Conservation (phyloP, 2,113 vertebrate species). For the Anser cygnoides region DNA sequence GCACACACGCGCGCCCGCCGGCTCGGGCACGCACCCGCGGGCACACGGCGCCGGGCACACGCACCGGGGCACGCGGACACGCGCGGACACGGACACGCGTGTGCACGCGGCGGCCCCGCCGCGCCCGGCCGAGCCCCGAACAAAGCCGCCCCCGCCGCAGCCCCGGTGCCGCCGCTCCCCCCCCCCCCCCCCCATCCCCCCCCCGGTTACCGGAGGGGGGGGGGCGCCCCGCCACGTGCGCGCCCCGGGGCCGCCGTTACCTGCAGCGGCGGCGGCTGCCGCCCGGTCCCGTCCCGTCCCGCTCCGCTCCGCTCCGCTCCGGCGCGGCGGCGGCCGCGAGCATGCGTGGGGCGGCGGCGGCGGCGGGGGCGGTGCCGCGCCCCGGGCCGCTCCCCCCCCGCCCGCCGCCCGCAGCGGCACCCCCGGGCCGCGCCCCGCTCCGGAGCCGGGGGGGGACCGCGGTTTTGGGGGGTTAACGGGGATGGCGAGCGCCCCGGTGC, state of each 20-base stretch:
- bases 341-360: slow-evolving; percentile 28
- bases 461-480: neutral
- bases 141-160: neutral
- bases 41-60: neutral
- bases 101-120: too few species aligned
- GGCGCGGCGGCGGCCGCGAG: slow-evolving; percentile 7
- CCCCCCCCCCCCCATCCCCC: too few species aligned
- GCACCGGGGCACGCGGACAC: neutral
- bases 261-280: neutral
- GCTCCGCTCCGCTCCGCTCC: neutral
- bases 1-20: neutral
- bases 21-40: neutral
- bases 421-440: slow-evolving; percentile 9
- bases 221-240: neutral
- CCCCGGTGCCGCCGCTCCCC: too few species aligned
- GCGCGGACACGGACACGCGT: neutral
- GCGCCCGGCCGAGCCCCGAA: neutral
- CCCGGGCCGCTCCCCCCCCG: neutral
- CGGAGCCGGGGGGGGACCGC: neutral
- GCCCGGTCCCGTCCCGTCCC: neutral
- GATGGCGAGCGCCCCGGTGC: neutral
- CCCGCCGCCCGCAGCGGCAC: too few species aligned
- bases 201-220: too few species aligned
- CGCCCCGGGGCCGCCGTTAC: neutral
- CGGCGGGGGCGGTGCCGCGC: slow-evolving; percentile 30